Evolutionary conservation across 2,113 vertebrate genomes (phyloP).

Genomic region (Octodon degus): DNA sequence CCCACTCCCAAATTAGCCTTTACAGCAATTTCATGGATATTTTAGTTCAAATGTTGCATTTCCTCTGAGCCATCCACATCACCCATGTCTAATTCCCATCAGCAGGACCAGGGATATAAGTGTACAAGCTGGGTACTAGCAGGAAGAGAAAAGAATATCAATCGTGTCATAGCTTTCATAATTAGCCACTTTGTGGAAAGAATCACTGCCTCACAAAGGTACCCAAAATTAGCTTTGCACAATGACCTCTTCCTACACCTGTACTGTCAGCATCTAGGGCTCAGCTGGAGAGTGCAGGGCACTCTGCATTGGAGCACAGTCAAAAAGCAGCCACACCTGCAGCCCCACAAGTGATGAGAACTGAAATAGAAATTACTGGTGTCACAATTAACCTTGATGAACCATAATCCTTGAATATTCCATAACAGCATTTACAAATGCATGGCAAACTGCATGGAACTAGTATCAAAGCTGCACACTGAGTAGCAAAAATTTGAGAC

Average conservation of each 20-base stretch:
- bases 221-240: neutral
- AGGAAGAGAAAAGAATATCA: neutral
- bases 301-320: neutral
- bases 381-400: slow-evolving; percentile 70
- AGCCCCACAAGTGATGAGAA: slow-evolving; percentile 41
- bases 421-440: slow-evolving; percentile 29
- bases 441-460: neutral
- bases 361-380: slow-evolving; percentile 63
- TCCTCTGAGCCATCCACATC: neutral
- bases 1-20: slow-evolving; percentile 38
- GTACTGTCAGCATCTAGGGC: slow-evolving; percentile 30
- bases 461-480: slow-evolving; percentile 24
- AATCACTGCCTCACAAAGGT: neutral
- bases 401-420: neutral
- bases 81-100: neutral
- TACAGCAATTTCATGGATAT: slow-evolving; percentile 15
- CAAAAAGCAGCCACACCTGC: slow-evolving; percentile 65
- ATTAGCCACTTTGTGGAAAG: slow-evolving; percentile 48
- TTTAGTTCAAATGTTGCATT: slow-evolving; percentile 50
- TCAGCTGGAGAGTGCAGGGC: slow-evolving; percentile 42
- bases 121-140: neutral
- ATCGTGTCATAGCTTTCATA: slow-evolving; percentile 9
- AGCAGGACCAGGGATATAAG: neutral
- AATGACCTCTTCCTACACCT: slow-evolving; percentile 41
- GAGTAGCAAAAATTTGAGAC: neutral